Base-by-base conservation (phyloP, 2,797 vertebrate genomes). In the Pangasius djambal region DNA sequence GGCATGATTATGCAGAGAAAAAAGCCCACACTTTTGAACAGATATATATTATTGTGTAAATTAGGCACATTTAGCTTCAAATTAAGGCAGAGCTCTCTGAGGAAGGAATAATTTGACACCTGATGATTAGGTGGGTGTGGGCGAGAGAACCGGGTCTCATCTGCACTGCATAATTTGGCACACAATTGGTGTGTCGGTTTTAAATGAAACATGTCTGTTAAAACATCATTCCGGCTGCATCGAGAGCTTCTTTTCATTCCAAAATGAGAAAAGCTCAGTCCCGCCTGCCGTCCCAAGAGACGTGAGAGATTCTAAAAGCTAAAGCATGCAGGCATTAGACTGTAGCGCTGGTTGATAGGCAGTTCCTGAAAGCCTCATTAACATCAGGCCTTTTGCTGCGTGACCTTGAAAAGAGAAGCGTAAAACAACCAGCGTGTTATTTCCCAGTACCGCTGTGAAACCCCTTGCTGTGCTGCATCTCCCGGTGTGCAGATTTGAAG, bases 341-440 rank as follows among this genome's bases (percentile, higher is more conserved):
- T 85, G 18, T 48, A 81, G 59, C 37, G 57, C 88, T 37, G 16
- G 55, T 48, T 65, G 83, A 87, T 84, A 82, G 5, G 34, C 79
- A 84, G 57, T 63, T 61, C 69, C 85, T 83, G 84, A 90, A 92
- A 91, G 78, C 83, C 87, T 88, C 90, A 90, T 90, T 92, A 91
- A 89, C 83, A 89, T 86, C 75, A 86, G 84, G 81, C 50, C n/a
- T 87, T 84, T 69, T 85, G 70, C 89, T 81, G 86, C 77, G 87
- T 88, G 87, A 91, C 91, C 90, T 92, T 91, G 88, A 91, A 88
- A 90, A 86, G 59, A 78, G 34, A 79, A 65, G 59, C 40, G 13
- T 55, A 89, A 91, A 86, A 82, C 83, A 75, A 31, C 34, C 37
- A 65, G 50, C 13, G 75, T 65, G 34, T 20, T 69, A 57, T 40